A percentile compares a stretch with the other conserved stretches of the same genome.
Evolutionary conservation across 2,888 invertebrate species (phyloP).

Genomic region (Bellardia pandia): DNA sequence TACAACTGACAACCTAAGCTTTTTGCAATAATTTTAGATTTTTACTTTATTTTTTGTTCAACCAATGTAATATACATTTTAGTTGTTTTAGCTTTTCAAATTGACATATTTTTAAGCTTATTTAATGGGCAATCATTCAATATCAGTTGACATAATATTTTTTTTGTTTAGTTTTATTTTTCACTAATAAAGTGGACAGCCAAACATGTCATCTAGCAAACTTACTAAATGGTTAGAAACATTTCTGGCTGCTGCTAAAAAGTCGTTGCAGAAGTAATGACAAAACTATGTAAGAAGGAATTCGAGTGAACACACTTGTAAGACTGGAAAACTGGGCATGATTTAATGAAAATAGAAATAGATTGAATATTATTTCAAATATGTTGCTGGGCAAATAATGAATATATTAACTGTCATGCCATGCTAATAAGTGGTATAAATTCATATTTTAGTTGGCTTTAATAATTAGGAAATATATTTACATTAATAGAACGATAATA

Average conservation of each 20-base stretch:
- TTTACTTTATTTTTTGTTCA: conserved; percentile 13
- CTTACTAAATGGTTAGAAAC: conserved; percentile 35
- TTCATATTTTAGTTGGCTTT: too few relatives aligned
- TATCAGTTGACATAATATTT: conserved; percentile 74
- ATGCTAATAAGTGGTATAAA: too few relatives aligned
- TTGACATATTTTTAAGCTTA: conserved; percentile 53
- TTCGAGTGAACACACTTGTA: conserved; percentile 11
- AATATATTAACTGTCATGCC: too few relatives aligned
- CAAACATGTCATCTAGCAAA: conserved; percentile 62
- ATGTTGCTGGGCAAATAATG: too few relatives aligned
- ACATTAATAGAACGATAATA: too few relatives aligned
- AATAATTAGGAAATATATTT: too few relatives aligned
- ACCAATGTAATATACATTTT: conserved; percentile 50
- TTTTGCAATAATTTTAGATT: conserved; percentile 36
- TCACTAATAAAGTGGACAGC: conserved; percentile 51
- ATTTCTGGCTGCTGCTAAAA: too few relatives aligned
- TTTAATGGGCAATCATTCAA: conserved; percentile 75
- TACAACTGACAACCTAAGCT: conserved; percentile 47
- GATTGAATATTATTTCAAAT: conserved; percentile 4
- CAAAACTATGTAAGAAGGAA: conserved; percentile 1
- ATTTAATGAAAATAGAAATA: conserved; percentile 39
- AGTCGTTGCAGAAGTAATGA: neutral
- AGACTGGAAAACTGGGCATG: conserved; percentile 37
- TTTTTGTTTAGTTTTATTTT: neutral
- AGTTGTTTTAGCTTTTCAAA: conserved; percentile 31